Base-by-base conservation (phyloP, 92 coral and sea anemone species). In the Chrysogorgia sp. region DNA sequence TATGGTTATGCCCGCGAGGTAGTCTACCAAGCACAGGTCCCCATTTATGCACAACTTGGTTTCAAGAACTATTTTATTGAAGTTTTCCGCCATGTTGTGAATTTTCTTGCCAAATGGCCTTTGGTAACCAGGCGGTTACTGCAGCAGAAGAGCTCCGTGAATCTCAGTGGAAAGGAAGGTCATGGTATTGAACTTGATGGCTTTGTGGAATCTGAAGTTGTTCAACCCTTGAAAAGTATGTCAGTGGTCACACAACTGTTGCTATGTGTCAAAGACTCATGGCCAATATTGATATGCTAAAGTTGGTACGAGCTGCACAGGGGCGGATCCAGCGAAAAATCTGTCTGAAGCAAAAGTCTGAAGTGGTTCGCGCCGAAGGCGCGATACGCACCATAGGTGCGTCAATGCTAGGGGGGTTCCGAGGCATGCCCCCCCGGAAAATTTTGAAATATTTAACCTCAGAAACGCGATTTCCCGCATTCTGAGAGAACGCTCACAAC, bases 51-150 rank as follows among this genome's bases (percentile, higher is more conserved):
- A 13, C 77, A 70, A 21, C 33, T 70, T 1, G 77, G 77, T 2
- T 70, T 70, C 20, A 30, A 65, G 4, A 70, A 70, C 61, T 70
- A 70, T 28, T 70, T 24, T 22, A 43, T 37, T 47, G 77, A 70
- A 70, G 77, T 70, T 2, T 70, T 70, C 40, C 77, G 77, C 13
- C 77, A 70, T 22, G 56, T 43, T 20, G 77, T 70, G 34, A 70
- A 70, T 26, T 70, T 70, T 21, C 31, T 70, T 7, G 77, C 31
- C 2, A 70, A 70, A 45, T 70, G 77, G 77, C 77, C 77, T 9
- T 14, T 37, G 2, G 58, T 28, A 24, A 70, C 77, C 1, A 2
- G 77, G 29, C 3, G 20, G 34, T 9, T 70, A 65, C 62, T 70
- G 22, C 77, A 70, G 41, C 2, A 70, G 15, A 70, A 70, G 23